A percentile compares a stretch with the other conserved stretches of the same genome.
Evolutionary conservation across 2,797 vertebrate species (phyloP).

Genomic region (Amazonetta brasiliensis): DNA sequence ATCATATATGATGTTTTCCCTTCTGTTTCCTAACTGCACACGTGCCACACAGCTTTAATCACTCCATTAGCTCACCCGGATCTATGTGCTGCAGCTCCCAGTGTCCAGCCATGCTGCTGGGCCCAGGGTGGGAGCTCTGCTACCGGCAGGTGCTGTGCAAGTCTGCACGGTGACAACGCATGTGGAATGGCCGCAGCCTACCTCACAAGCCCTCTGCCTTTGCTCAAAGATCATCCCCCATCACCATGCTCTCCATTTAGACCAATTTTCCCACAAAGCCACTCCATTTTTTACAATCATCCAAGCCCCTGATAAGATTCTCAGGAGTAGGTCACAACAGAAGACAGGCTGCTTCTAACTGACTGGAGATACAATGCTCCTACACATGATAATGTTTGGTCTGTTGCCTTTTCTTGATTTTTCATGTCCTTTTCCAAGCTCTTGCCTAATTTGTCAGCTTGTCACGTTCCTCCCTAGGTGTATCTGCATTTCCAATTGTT

Average conservation of each 20-base stretch:
- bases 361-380: background rate
- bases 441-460: conserved; percentile 10
- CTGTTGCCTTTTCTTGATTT: background rate
- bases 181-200: background rate
- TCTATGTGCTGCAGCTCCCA: background rate
- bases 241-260: background rate
- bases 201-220: background rate
- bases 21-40: background rate
- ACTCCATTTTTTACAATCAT: background rate
- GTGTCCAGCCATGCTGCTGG: background rate
- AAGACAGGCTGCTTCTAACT: background rate
- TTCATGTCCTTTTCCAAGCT: conserved; percentile 17
- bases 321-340: background rate
- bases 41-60: background rate
- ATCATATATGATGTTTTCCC: background rate
- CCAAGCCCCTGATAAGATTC: background rate
- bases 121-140: background rate
- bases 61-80: background rate
- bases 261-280: background rate
- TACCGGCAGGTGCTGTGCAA: background rate
- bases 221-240: background rate
- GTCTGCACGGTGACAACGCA: background rate
- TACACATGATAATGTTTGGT: background rate
- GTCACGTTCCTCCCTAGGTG: conserved; percentile 3
- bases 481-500: background rate